A percentile compares a stretch with the other conserved stretches of the same genome.
Evolutionary conservation across 2,797 vertebrate genomes (phyloP).

Genomic region (Limosa lapponica): DNA sequence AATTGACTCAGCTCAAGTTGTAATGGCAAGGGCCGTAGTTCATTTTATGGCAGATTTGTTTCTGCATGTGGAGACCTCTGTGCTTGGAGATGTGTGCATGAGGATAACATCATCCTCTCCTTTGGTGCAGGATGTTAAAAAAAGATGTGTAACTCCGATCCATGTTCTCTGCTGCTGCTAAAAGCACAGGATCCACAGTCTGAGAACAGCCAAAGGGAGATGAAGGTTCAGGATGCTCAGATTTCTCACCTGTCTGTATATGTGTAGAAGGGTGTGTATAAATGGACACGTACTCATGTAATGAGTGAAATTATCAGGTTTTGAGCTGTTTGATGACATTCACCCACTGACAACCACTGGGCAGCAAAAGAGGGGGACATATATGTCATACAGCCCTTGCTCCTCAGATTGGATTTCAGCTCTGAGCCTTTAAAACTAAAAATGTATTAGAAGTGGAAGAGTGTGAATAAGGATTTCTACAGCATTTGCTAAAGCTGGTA

Average conservation of each 20-base stretch:
- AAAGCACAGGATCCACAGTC: not conserved
- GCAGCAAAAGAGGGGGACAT: not conserved
- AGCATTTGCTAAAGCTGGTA: not conserved
- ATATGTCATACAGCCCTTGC: not conserved
- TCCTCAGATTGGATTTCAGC: not conserved
- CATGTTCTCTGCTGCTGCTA: not conserved
- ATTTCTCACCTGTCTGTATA: not conserved
- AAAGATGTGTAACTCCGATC: not conserved
- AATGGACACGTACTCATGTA: not conserved
- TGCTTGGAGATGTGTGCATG: not conserved
- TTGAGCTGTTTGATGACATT: not conserved
- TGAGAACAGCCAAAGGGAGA: not conserved
- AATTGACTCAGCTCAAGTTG: not conserved
- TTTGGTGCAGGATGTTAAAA: not conserved
- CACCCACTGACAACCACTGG: not conserved
- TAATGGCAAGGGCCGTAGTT: not conserved
- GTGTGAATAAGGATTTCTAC: not conserved
- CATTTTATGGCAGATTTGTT: not conserved
- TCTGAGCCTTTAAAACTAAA: not conserved
- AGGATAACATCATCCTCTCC: not conserved
- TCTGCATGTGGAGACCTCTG: not conserved
- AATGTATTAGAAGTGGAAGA: not conserved
- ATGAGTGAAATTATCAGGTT: not conserved
- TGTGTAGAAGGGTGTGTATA: accelerated
- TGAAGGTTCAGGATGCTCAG: not conserved